Evolutionary conservation across 2,888 invertebrate species (phyloP).

Genomic region (Oscheius sp.): DNA sequence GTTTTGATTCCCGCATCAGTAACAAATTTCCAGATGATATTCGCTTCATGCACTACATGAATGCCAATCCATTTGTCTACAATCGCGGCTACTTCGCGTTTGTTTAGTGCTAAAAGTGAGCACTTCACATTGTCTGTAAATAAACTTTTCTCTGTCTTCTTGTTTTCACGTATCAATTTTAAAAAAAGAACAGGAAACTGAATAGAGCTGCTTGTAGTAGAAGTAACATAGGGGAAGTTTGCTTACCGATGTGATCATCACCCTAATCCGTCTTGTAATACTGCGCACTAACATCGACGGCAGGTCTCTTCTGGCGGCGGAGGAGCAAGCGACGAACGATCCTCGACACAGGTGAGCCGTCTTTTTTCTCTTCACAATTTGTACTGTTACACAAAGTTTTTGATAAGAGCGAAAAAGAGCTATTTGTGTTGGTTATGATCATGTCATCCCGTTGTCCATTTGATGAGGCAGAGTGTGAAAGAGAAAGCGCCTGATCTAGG

Average conservation of each 20-base stretch:
- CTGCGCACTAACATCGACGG: conserved; percentile 23
- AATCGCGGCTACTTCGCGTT: neutral
- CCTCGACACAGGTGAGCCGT: neutral
- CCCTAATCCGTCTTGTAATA: conserved; percentile 31
- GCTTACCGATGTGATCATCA: conserved; percentile 20
- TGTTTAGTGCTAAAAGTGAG: neutral
- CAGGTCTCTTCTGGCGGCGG: conserved; percentile 7
- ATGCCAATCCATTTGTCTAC: neutral
- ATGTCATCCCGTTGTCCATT: no score
- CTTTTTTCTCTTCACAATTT: neutral
- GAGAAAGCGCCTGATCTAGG: no score
- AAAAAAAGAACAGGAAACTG: no score
- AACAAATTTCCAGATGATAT: neutral
- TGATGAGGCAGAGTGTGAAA: no score
- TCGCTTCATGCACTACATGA: conserved; percentile 11
- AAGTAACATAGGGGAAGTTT: conserved; percentile 2
- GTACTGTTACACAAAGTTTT: no score
- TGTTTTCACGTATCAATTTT: no score
- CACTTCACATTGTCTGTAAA: conserved; percentile 14
- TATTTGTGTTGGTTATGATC: no score
- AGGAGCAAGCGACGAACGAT: neutral
- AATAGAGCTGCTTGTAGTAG: neutral
- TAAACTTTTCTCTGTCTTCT: neutral
- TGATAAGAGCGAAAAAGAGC: no score
- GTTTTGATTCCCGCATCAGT: neutral